These are phyloP conservation scores for Apamea monoglypha DNA, from an alignment of 2,888 invertebrate genomes.

Conservation along the genomic window DNA sequence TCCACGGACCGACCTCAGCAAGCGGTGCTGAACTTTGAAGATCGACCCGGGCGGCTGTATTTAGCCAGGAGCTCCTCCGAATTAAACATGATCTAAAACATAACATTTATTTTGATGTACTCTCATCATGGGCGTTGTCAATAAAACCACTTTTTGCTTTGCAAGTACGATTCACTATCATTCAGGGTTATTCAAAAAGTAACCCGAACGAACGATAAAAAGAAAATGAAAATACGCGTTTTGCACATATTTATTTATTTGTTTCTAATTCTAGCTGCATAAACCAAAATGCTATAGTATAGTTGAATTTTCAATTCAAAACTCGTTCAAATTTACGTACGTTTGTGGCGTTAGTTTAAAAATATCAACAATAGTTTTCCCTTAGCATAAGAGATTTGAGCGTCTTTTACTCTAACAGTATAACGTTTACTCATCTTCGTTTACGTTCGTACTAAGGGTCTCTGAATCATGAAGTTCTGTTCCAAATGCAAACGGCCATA, in stretches of 20 bases:
- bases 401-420: too few relatives aligned
- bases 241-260: neutral
- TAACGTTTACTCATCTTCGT: too few relatives aligned
- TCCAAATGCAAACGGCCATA: constrained; percentile 9
- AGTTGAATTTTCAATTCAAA: too few relatives aligned
- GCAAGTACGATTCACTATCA: neutral
- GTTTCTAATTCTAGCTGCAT: neutral
- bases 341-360: too few relatives aligned
- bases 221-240: neutral
- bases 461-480: neutral
- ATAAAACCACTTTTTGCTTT: neutral
- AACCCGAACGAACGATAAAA: neutral
- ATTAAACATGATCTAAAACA: neutral
- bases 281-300: neutral
- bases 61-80: neutral
- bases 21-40: too few relatives aligned
- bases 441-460: neutral
- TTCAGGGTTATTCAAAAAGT: too few relatives aligned
- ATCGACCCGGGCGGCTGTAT: neutral
- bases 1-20: too few relatives aligned
- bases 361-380: too few relatives aligned
- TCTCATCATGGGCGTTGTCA: neutral
- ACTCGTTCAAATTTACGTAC: neutral
- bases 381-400: too few relatives aligned
- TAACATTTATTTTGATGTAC: neutral